Evolutionary conservation across 2,113 vertebrate genomes (phyloP), one percentile per base, ranked within the genome.

Genomic region (Oreochromis tanganicae): DNA sequence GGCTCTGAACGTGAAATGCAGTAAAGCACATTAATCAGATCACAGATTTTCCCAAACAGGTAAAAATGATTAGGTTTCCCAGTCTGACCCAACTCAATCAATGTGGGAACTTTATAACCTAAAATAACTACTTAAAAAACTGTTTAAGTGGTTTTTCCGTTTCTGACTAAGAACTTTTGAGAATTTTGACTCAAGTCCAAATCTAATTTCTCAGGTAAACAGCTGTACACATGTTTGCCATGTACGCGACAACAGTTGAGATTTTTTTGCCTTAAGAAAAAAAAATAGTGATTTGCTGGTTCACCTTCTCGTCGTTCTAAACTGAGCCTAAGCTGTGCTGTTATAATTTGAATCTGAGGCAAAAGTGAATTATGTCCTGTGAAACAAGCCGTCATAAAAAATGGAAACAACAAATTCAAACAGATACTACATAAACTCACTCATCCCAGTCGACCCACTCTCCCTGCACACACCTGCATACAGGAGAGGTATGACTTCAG

Each of bases 1-100:
- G 96, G 96, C 92, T 99, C 99, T 99, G 87, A 38, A 89, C 2
- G 10, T 6, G 17, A 75, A 19, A 78, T 32, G 80, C 46, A 82
- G 34, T 89, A 21, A 24, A 17, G 11, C 9, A 57, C 17, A 43
- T 3, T 16, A 9, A 52, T 66, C 75, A 61, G 38, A 38, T 5
- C 3, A 4, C 4, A 21, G 16, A 78, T 50, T 0, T 0, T 32
- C 43, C 43, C 16, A 32, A 52, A 52, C 27, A 32, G 7, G 0
- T 78, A 0, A 11, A 50, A 78, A 32, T 50, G 16, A 52, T 50
- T 0, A 3, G 43, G 43, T 0, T 78, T 32, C 27, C 46, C 27
- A 0, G 24, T 50, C 9, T 2, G 43, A 71, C 13, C 4, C n/a
- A 24, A 71, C 7, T 71, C 12, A 71, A 71, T 24, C 63, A 41